Conservation (phyloP, 1,140 invertebrate genomes). For the Diachasmimorpha longicaudata region DNA sequence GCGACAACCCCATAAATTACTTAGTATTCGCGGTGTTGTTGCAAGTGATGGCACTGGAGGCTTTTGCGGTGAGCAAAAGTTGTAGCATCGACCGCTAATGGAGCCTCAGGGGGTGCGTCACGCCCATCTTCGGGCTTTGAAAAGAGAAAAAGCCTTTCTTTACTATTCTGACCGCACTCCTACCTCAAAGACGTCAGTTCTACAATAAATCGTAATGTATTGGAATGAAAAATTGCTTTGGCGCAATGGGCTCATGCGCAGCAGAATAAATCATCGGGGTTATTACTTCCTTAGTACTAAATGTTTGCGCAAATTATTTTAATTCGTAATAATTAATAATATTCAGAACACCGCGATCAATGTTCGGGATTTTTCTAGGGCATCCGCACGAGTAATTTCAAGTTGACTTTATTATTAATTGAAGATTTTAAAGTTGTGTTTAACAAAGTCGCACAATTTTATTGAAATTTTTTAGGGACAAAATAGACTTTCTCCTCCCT, state of each 20-base stretch:
- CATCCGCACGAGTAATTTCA: no score
- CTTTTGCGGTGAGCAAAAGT: slow-evolving; percentile 34
- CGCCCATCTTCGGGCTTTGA: slow-evolving; percentile 17
- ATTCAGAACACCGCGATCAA: no score
- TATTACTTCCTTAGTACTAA: background rate
- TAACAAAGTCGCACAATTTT: no score
- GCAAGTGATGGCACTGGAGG: slow-evolving; percentile 25
- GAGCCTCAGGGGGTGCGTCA: slow-evolving; percentile 29
- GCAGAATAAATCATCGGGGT: background rate
- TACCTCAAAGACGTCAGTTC: background rate
- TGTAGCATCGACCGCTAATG: slow-evolving; percentile 41
- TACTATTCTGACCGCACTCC: background rate
- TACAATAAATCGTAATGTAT: background rate
- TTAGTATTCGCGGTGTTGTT: slow-evolving; percentile 32
- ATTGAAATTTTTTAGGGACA: no score
- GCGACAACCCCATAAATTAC: slow-evolving; percentile 39
- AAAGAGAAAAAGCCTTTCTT: slow-evolving; percentile 22
- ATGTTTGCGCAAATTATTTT: background rate
- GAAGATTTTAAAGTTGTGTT: no score
- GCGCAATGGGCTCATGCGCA: background rate
- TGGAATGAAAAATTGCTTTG: background rate
- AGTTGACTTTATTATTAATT: no score
- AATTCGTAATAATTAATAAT: background rate
- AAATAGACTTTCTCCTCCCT: no score
- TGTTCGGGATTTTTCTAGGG: no score